Evolutionary conservation across 2,797 vertebrate genomes (phyloP).

Genomic region (Mycteria americana): DNA sequence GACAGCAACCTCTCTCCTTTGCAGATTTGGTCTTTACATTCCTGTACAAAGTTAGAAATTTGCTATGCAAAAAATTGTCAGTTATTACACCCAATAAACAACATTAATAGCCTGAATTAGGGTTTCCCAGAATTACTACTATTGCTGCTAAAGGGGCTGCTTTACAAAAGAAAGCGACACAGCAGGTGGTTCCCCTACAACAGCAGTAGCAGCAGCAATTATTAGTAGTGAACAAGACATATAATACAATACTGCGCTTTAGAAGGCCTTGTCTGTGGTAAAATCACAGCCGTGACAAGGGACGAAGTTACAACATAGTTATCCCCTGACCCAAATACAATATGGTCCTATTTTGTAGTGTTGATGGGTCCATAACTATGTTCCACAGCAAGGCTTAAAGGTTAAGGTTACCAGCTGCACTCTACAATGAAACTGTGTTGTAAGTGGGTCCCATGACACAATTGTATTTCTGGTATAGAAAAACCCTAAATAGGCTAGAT

Average conservation of each 20-base stretch:
- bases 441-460: neutral
- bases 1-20: neutral
- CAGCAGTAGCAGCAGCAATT: neutral
- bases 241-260: neutral
- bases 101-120: neutral
- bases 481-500: neutral
- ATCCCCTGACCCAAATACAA: neutral
- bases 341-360: neutral
- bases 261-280: neutral
- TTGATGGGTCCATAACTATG: neutral
- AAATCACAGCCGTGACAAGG: neutral
- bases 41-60: neutral
- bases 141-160: neutral
- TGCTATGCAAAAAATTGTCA: neutral
- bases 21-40: neutral
- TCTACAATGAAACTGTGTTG: neutral
- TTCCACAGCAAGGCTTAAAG: neutral
- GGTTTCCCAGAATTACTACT: neutral
- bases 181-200: neutral
- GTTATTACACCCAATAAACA: neutral
- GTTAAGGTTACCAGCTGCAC: slow-evolving; percentile 30
- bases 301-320: neutral
- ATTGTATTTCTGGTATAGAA: neutral
- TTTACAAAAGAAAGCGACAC: neutral
- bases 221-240: neutral